A percentile compares a stretch with the other conserved stretches of the same genome.
These are phyloP conservation scores for Pitangus sulphuratus DNA, from an alignment of 2,797 vertebrate genomes.

Conservation along the genomic window DNA sequence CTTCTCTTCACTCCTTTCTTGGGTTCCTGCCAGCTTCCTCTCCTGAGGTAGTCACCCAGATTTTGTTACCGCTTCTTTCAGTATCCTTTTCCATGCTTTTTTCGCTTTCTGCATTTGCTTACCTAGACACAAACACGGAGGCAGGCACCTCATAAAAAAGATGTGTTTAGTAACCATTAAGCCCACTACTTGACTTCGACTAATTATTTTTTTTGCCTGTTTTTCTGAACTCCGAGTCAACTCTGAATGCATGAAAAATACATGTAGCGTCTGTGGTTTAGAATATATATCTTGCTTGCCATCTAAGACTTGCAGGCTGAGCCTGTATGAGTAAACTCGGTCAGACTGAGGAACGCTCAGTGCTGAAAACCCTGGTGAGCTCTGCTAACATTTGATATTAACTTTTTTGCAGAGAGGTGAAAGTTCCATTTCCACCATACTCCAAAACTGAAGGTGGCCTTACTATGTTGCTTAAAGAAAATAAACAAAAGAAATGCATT, in stretches of 20 bases:
- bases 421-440: neutral
- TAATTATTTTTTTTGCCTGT: neutral
- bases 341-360: neutral
- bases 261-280: neutral
- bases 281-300: neutral
- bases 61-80: neutral
- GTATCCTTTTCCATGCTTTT: neutral
- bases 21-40: neutral
- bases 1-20: neutral
- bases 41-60: neutral
- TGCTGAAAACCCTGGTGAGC: neutral
- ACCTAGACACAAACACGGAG: fast-evolving
- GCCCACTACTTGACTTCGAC: neutral
- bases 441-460: neutral
- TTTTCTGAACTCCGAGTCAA: neutral
- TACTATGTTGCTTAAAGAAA: neutral
- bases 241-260: neutral
- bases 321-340: neutral
- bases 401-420: neutral
- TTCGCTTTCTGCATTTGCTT: neutral
- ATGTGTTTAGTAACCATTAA: neutral
- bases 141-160: neutral
- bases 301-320: neutral
- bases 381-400: neutral
- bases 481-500: neutral